Conservation (phyloP, 2,113 vertebrate species). For the Miniopterus natalensis region DNA sequence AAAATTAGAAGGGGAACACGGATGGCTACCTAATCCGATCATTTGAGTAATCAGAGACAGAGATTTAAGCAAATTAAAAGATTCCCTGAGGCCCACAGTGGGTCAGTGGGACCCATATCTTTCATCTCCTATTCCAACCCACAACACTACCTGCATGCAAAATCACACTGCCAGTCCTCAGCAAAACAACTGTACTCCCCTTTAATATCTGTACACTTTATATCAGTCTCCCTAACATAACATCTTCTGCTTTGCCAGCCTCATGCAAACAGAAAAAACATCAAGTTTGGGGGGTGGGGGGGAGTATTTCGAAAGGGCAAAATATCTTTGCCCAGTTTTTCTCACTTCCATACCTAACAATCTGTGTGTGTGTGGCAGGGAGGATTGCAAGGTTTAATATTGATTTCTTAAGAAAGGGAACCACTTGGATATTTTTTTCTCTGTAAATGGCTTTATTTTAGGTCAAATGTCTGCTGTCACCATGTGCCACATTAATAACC, state of each 20-base stretch:
- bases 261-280: not conserved
- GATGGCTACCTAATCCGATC: not conserved
- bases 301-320: not conserved
- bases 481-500: not conserved
- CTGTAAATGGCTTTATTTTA: not conserved
- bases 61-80: not conserved
- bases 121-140: not conserved
- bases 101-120: no score
- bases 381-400: not conserved
- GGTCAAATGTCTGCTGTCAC: not conserved
- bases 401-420: conserved; percentile 2
- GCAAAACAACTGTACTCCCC: not conserved
- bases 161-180: not conserved
- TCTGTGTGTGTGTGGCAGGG: not conserved
- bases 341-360: conserved; percentile 5
- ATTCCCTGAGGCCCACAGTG: not conserved
- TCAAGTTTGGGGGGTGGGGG: not conserved
- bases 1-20: not conserved
- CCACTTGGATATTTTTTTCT: not conserved
- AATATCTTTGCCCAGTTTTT: not conserved
- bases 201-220: not conserved
- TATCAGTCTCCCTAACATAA: not conserved
- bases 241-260: not conserved
- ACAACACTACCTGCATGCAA: not conserved
- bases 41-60: not conserved